Base-by-base conservation (phyloP, 2,113 vertebrate genomes). In the Tragulus kanchil region DNA sequence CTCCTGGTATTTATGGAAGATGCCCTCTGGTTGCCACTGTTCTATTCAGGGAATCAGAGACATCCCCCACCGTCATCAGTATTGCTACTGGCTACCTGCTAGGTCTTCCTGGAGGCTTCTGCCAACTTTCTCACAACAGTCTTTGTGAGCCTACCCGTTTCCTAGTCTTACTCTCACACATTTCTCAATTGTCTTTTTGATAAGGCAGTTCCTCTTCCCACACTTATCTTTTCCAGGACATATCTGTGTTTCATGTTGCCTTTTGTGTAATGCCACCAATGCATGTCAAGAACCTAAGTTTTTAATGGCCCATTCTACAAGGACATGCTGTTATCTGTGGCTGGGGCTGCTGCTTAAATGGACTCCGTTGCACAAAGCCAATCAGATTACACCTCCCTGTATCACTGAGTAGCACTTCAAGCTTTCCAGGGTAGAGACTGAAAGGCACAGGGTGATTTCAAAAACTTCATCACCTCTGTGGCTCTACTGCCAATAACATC, bases 191-290 rank as follows among this genome's bases (percentile, higher is more conserved):
- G 94, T 96, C 85, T 31, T 52, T 36, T 59, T 0, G 83, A 97
- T 90, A 97, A 93, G 26, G 31, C 31, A 58, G 88, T 94, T 96
- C 95, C 97, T 96, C 88, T 95, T 79, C 90, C 93, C 93, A 85
- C 71, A 88, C 77, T 97, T 97, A 96, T 96, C 93, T 97, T 48
- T 73, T 36, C 85, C 69, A 82, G 61, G 54, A 79, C 12, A 3
- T 83, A 73, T 81, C 61, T 95, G 78, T 81, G 52, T 50, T 95
- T 88, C 50, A 45, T 52, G 78, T 45, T 61, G 48, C 61, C 77
- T 83, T 54, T 90, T 77, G 82, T 69, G 64, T 26, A 4, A 64
- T 42, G 52, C 54, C 1, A 25, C 93, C 95, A 92, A 52, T 13
- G 59, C 42, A 8, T 48, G 89, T 85, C 82, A 82, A 81, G 81